These are phyloP conservation scores for Eulacestoma nigropectus DNA, from an alignment of 2,113 vertebrate genomes.

Conservation along the genomic window DNA sequence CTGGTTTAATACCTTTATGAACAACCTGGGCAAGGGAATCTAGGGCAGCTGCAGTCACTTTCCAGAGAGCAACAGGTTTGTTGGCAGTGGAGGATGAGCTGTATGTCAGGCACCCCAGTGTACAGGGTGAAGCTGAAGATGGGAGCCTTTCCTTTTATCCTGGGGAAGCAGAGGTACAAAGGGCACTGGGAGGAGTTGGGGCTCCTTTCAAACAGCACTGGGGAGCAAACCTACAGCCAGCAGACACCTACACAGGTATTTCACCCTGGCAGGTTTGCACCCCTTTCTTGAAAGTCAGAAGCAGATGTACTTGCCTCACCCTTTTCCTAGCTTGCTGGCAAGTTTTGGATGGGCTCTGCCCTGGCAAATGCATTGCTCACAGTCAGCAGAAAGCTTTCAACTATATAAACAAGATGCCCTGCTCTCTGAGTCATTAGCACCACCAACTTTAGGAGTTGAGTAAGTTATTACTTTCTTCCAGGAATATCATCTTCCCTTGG, in stretches of 20 bases:
- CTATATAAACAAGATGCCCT: neutral
- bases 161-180: neutral
- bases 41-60: neutral
- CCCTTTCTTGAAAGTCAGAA: neutral
- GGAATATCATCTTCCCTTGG: conserved; percentile 5
- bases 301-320: neutral
- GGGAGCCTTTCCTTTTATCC: neutral
- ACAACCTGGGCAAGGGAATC: neutral
- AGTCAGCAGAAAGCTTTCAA: neutral
- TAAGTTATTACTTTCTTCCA: neutral
- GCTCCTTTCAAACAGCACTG: neutral
- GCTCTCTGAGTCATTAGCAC: neutral
- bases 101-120: neutral
- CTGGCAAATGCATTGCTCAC: neutral
- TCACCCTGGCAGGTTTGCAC: neutral
- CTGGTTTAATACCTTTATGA: neutral
- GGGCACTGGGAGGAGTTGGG: neutral
- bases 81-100: neutral
- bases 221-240: neutral
- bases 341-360: neutral
- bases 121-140: neutral
- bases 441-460: neutral
- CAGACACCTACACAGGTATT: neutral
- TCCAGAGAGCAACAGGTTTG: neutral
- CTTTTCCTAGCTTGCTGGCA: neutral